Evolutionary conservation across 35 echinoderm and acorn worm species (phyloP).

Genomic region (Lytechinus pictus): DNA sequence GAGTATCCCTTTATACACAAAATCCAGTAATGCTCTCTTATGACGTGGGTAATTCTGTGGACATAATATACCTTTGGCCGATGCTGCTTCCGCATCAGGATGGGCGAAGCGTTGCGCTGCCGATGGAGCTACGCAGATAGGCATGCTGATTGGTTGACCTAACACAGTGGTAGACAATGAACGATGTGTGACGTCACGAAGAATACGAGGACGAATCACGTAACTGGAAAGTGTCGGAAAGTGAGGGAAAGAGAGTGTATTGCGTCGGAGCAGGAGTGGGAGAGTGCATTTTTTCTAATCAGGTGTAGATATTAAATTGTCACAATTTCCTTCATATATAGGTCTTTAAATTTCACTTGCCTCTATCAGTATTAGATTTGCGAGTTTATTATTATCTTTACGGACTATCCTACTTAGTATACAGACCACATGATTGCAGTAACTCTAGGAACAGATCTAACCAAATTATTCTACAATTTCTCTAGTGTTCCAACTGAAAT

Average conservation of each 20-base stretch:
- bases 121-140: slow-evolving; percentile 71
- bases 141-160: slow-evolving; percentile 65
- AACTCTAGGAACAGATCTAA: no score
- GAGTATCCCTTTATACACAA: no score
- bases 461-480: no score
- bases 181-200: slow-evolving; percentile 51
- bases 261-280: neutral
- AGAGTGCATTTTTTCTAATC: neutral
- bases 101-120: slow-evolving; percentile 53
- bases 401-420: no score
- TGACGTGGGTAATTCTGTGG: no score
- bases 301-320: neutral
- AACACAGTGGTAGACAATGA: slow-evolving; percentile 57
- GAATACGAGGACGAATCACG: slow-evolving; percentile 55
- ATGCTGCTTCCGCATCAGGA: slow-evolving; percentile 47
- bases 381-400: no score
- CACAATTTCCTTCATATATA: no score
- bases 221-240: slow-evolving; percentile 24
- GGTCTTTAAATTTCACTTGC: no score
- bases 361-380: no score
- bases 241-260: neutral
- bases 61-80: slow-evolving; percentile 50
- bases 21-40: no score
- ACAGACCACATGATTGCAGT: no score
- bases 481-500: no score